A percentile compares a stretch with the other conserved stretches of the same genome.
Conservation (phyloP, 2,797 vertebrate species). For the Pogonophryne albipinna region DNA sequence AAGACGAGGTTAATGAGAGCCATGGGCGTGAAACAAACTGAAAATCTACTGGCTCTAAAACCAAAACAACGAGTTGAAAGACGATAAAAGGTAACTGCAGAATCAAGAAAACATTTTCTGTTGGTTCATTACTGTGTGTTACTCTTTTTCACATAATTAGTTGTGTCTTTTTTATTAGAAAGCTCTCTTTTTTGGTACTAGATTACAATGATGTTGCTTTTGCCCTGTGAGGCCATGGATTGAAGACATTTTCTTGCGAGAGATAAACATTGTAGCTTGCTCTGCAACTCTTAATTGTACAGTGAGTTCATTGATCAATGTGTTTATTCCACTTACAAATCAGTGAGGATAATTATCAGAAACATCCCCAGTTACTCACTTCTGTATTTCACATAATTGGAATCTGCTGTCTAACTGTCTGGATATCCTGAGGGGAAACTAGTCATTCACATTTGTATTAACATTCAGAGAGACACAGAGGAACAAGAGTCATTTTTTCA, state of each 20-base stretch:
- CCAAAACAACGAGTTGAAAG: too few species aligned
- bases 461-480: background rate
- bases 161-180: too few species aligned
- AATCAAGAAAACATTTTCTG: too few species aligned
- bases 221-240: background rate
- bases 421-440: background rate
- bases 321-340: background rate
- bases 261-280: background rate
- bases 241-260: background rate
- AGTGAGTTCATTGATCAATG: background rate
- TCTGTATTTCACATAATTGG: background rate
- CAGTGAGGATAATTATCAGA: background rate
- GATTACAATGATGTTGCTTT: too few species aligned
- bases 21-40: too few species aligned
- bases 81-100: too few species aligned
- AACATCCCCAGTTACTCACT: background rate
- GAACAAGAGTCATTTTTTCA: background rate
- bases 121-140: too few species aligned
- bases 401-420: background rate
- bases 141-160: too few species aligned
- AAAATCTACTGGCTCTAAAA: too few species aligned
- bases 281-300: background rate
- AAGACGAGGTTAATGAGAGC: too few species aligned
- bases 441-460: conserved; percentile 10
- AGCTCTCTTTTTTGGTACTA: too few species aligned